Evolutionary conservation across 2,888 invertebrate genomes (phyloP), one percentile per base, ranked within the genome.

Genomic region (Rhodophaea formosa): DNA sequence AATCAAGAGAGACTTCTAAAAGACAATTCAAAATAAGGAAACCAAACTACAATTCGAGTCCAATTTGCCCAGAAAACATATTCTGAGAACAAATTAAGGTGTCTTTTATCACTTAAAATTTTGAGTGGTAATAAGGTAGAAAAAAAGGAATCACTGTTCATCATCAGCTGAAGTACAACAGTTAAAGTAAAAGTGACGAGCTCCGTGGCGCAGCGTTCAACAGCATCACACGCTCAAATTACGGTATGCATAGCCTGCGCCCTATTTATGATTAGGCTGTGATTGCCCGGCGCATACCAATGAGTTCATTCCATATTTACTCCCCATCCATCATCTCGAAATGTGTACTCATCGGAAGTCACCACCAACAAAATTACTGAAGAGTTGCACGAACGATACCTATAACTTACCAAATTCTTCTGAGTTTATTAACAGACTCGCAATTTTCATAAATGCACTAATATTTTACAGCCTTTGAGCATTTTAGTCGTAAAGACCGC

Each of bases 401-500:
- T n/a, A n/a, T n/a, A n/a, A n/a, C 35, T 17, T 10, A 35, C 42
- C 29, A 14, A 51, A 55, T 69, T 66, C 72, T 69, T 67, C 64
- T 67, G 68, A 68, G 69, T 68, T 74, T 65, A 59, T 70, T 66
- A 68, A 72, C 70, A 71, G 72, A 69, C 63, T 70, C 69, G 64
- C 71, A 76, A 80, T 77, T 82, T 82, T 79, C 79, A 82, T 82
- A 83, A 81, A 74, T 71, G 75, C 74, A 73, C 75, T 70, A 73
- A 77, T 77, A 80, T 79, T 82, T 80, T 73, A 75, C 69, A 69
- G 67, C 71, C 65, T 67, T 68, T 62, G 69, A 70, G 75, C 76
- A 77, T 80, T 75, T 70, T 69, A 69, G 66, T 73, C 78, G 74
- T 84, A 83, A 86, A 86, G 85, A 80, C 77, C 81, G 79, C 68